Base-by-base conservation (phyloP, 2,113 vertebrate genomes). In the Callipepla californica region DNA sequence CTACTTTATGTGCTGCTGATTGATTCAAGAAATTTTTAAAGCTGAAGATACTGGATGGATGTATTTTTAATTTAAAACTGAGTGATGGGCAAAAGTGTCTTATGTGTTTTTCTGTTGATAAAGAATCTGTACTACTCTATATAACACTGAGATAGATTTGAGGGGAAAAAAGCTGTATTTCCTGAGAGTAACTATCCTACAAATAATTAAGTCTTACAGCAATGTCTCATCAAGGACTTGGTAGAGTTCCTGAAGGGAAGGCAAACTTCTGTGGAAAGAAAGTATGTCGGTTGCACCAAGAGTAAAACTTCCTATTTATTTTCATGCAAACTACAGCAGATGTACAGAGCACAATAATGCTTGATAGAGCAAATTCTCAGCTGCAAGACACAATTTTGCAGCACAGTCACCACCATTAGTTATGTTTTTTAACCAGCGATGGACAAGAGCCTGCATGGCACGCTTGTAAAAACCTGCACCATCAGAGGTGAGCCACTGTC, bases 1-100 rank as follows among this genome's bases (percentile, higher is more conserved):
- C 73, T 94, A 73, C 63, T 90, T 63, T 92, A 83, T 48, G 75
- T 91, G 42, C 25, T 92, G 47, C 72, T 97, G 95, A 97, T 97
- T 97, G 97, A 97, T 95, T 85, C 78, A 81, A 90, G 70, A 86
- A 28, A 90, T 91, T 95, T 97, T 96, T 90, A 85, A 98, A 95
- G 22, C 81, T 94, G 87, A 89, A 96, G 69, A 80, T 92, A 19
- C 93, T 96, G 96, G 89, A 92, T 85, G 96, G 70, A 92, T 96
- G 47, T 86, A 93, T 95, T 95, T 97, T 95, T 90, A 89, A 96
- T 97, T 93, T 95, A 91, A 96, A 95, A 95, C 40, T 87, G 78
- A 92, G 48, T 96, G 80, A 83, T 81, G 96, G 92, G 96, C 89
- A 96, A 97, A 93, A 47, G 38, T 95, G 61, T 28, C 73, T 95